These are phyloP conservation scores for Drosophila sp. DNA, from an alignment of 1,140 invertebrate genomes.

Conservation along the genomic window DNA sequence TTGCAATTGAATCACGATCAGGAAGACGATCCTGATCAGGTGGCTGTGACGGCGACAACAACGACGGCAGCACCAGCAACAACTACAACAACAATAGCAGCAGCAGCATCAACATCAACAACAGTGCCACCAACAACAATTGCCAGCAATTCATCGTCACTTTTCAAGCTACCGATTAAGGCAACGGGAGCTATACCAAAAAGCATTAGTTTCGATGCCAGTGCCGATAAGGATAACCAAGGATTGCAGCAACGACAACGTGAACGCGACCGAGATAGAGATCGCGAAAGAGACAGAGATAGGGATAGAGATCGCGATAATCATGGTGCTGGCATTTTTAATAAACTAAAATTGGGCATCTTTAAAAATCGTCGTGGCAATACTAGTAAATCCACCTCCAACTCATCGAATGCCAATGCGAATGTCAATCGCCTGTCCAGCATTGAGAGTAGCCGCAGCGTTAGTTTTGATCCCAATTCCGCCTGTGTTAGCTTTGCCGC, in stretches of 20 bases:
- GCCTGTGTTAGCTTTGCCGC: conserved; percentile 42
- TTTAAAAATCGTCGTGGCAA: conserved; percentile 86
- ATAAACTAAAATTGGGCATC: conserved; percentile 86
- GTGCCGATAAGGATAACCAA: conserved; percentile 88
- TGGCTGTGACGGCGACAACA: too few relatives aligned
- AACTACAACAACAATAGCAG: background rate
- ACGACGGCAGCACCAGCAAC: too few relatives aligned
- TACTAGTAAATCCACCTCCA: conserved; percentile 61
- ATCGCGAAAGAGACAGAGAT: conserved; percentile 23
- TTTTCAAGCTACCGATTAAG: conserved; percentile 84
- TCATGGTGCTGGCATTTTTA: conserved; percentile 85
- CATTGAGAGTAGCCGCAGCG: conserved; percentile 48
- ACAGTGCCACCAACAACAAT: background rate
- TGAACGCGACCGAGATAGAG: conserved; percentile 17
- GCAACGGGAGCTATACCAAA: conserved; percentile 94
- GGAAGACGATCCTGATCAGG: too few relatives aligned
- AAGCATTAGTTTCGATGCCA: conserved; percentile 96
- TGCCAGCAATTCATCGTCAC: background rate
- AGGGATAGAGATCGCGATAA: conserved; percentile 36
- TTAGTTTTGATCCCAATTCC: conserved; percentile 71
- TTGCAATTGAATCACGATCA: conserved; percentile 41
- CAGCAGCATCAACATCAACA: background rate
- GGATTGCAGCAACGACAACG: conserved; percentile 32
- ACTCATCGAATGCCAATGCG: background rate
- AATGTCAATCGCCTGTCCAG: conserved; percentile 14